phyloP scores from a whole-genome alignment of 2,113 vertebrate species.

The Gobiocypris rarus region DNA sequence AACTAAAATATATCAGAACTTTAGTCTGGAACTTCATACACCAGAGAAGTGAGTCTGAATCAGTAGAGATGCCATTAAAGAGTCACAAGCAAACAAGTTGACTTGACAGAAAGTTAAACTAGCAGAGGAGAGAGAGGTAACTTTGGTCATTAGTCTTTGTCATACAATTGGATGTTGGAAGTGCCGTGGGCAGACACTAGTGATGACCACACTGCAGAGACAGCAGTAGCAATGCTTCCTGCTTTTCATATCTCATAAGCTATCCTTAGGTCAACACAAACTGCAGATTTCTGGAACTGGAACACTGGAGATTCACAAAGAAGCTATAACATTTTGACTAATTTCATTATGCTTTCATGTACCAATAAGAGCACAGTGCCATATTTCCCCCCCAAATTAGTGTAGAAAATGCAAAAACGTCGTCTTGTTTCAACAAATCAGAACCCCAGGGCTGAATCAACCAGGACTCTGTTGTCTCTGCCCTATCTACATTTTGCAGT shows the following conservation, averaged over 20 bases:
- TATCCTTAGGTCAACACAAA: background rate
- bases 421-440: background rate
- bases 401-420: background rate
- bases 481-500: background rate
- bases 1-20: no score
- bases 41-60: background rate
- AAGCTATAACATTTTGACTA: background rate
- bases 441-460: slow-evolving; percentile 1
- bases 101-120: background rate
- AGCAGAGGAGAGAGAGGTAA: background rate
- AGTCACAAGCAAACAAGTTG: background rate
- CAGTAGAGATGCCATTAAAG: background rate
- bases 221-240: slow-evolving; percentile 1
- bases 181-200: background rate
- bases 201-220: background rate
- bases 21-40: background rate
- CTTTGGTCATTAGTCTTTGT: background rate
- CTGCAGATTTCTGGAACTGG: background rate
- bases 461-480: background rate
- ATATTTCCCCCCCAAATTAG: no score
- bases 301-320: background rate
- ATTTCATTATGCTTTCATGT: background rate
- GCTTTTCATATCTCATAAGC: background rate
- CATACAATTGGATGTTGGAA: slow-evolving; percentile 2
- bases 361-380: no score